Evolutionary conservation across 1,140 invertebrate species (phyloP).

Genomic region (Drosophila truncata): DNA sequence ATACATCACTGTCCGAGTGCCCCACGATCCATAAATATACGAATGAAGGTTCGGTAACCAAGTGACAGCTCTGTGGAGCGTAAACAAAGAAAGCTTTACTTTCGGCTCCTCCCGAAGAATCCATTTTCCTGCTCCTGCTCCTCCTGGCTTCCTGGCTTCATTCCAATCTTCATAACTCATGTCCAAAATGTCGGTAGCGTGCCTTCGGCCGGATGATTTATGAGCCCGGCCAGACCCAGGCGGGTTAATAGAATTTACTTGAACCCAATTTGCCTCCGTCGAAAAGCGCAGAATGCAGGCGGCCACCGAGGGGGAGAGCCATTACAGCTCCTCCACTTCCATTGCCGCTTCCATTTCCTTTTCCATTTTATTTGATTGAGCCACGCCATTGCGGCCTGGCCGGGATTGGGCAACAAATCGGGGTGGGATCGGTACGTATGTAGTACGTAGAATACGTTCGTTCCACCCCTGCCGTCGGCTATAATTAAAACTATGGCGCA

Average conservation of each 20-base stretch:
- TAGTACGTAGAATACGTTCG: background rate
- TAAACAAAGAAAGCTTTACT: conserved; percentile 44
- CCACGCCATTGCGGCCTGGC: conserved; percentile 64
- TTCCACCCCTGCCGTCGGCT: conserved; percentile 34
- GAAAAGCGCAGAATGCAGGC: conserved; percentile 36
- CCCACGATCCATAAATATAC: conserved; percentile 25
- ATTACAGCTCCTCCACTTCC: conserved; percentile 7
- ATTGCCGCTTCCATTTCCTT: conserved; percentile 22
- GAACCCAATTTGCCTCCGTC: conserved; percentile 70
- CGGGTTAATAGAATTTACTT: conserved; percentile 82
- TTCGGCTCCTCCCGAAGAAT: conserved; percentile 9
- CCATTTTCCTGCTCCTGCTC: conserved; percentile 8
- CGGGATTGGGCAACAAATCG: conserved; percentile 44
- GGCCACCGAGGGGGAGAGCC: conserved; percentile 15
- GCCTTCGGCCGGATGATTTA: conserved; percentile 65
- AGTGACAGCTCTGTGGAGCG: conserved; percentile 38
- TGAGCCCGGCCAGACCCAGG: conserved; percentile 30
- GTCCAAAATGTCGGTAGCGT: conserved; percentile 56
- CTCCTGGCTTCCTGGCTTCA: conserved; percentile 22
- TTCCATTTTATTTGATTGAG: conserved; percentile 74
- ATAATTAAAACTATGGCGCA: conserved; percentile 76
- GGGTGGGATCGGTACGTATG: conserved; percentile 27
- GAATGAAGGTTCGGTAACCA: conserved; percentile 36
- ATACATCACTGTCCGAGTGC: conserved; percentile 36
- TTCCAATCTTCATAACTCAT: conserved; percentile 54